Conservation (phyloP, 53 echinoderm and acorn worm genomes). For the Zoroaster sp. region DNA sequence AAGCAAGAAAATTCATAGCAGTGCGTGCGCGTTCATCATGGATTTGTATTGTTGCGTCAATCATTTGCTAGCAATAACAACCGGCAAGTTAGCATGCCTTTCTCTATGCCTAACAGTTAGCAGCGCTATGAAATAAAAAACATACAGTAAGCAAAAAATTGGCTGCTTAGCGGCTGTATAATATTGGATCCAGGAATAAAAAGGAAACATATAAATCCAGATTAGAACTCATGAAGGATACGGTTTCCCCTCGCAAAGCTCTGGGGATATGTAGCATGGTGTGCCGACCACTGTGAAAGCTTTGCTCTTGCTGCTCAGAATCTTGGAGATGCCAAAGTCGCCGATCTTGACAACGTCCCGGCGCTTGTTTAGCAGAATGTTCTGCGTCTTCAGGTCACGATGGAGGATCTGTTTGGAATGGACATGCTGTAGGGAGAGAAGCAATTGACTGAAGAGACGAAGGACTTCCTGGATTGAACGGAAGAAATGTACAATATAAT, state of each 20-base stretch:
- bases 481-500: neutral
- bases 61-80: too few relatives aligned
- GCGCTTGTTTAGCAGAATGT: constrained; percentile 87
- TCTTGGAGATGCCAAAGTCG: constrained; percentile 99
- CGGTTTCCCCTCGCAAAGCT: constrained; percentile 99
- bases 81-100: neutral
- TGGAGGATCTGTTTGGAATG: constrained; percentile 98
- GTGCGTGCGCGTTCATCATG: too few relatives aligned
- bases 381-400: constrained; percentile 96
- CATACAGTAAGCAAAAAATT: neutral
- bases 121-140: neutral
- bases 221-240: constrained; percentile 75
- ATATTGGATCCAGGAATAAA: neutral
- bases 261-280: constrained; percentile 97
- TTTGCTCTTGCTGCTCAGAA: constrained; percentile 98
- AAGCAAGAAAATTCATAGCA: too few relatives aligned
- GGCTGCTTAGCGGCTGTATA: neutral
- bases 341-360: constrained; percentile 92
- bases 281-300: constrained; percentile 99
- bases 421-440: constrained; percentile 93
- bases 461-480: constrained; percentile 73
- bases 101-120: too few relatives aligned
- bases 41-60: too few relatives aligned
- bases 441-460: constrained; percentile 83
- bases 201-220: neutral